These are phyloP conservation scores for Asbolus verrucosus DNA, from an alignment of 1,140 invertebrate genomes.

Conservation along the genomic window DNA sequence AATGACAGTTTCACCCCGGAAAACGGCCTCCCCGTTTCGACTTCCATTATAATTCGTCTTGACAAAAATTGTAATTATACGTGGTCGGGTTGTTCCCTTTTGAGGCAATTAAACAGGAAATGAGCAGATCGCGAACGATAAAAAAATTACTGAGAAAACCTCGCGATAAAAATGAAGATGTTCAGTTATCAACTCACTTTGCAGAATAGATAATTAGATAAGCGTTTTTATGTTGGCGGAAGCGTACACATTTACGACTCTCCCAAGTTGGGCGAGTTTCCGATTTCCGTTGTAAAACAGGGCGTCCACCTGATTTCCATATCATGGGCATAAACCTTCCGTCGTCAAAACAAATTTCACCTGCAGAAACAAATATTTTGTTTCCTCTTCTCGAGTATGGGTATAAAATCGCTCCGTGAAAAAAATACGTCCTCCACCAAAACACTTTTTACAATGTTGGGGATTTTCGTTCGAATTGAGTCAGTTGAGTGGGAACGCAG, in stretches of 20 bases:
- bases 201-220: too few relatives aligned
- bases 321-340: slow-evolving; percentile 6
- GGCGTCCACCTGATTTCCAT: slow-evolving; percentile 11
- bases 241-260: too few relatives aligned
- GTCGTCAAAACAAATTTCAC: slow-evolving; percentile 24
- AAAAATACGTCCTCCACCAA: slow-evolving; percentile 15
- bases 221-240: too few relatives aligned
- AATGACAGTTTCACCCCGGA: slow-evolving; percentile 31
- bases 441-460: slow-evolving; percentile 11
- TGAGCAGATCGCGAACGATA: slow-evolving; percentile 3
- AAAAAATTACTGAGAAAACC: too few relatives aligned
- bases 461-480: slow-evolving; percentile 21
- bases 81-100: background rate
- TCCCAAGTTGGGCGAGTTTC: too few relatives aligned
- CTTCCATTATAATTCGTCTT: slow-evolving; percentile 4
- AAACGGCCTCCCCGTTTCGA: slow-evolving; percentile 14
- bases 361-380: slow-evolving; percentile 18
- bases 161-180: too few relatives aligned
- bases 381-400: background rate
- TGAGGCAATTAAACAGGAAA: slow-evolving; percentile 16
- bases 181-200: too few relatives aligned
- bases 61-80: slow-evolving; percentile 32
- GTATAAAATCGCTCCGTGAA: slow-evolving; percentile 6
- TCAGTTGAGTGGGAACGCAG: slow-evolving; percentile 22
- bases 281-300: background rate